Percentiles rank a stretch among this genome's conserved stretches.
phyloP scores from a whole-genome alignment of 92 coral and sea anemone species.

The Diadumene lineata region DNA sequence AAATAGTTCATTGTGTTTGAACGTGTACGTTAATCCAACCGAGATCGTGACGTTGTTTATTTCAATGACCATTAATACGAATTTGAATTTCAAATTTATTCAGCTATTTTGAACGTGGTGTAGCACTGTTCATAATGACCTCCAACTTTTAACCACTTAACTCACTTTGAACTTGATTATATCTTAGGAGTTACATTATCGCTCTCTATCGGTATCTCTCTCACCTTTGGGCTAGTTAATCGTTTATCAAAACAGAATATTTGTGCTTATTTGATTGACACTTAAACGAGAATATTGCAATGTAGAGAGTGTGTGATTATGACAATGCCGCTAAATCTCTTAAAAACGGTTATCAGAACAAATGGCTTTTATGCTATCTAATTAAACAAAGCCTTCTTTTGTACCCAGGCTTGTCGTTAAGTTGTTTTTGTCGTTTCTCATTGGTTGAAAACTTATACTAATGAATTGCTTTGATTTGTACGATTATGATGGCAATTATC shows the following conservation, averaged over 20 bases:
- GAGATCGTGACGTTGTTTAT: slow-evolving; percentile 1
- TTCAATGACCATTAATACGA: neutral
- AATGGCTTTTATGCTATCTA: neutral
- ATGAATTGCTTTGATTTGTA: neutral
- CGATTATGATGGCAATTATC: neutral
- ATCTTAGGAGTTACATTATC: neutral
- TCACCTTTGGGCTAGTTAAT: neutral
- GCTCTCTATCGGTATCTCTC: neutral
- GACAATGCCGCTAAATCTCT: neutral
- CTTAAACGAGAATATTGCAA: neutral
- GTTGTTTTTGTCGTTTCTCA: slow-evolving; percentile 10
- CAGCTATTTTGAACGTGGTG: neutral
- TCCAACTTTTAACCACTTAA: neutral
- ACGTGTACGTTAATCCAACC: neutral
- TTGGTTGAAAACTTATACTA: neutral
- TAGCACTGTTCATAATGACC: neutral
- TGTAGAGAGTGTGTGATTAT: neutral
- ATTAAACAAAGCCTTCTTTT: slow-evolving; percentile 13
- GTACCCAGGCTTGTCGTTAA: neutral
- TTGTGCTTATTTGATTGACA: neutral
- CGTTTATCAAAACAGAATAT: neutral
- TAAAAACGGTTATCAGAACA: neutral
- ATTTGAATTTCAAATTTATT: slow-evolving; percentile 3
- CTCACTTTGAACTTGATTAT: neutral
- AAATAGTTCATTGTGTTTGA: neutral